Percentiles rank a stretch among this genome's conserved stretches.
Conservation (phyloP, 2,888 invertebrate species). For the Cryptus viduatorius region DNA sequence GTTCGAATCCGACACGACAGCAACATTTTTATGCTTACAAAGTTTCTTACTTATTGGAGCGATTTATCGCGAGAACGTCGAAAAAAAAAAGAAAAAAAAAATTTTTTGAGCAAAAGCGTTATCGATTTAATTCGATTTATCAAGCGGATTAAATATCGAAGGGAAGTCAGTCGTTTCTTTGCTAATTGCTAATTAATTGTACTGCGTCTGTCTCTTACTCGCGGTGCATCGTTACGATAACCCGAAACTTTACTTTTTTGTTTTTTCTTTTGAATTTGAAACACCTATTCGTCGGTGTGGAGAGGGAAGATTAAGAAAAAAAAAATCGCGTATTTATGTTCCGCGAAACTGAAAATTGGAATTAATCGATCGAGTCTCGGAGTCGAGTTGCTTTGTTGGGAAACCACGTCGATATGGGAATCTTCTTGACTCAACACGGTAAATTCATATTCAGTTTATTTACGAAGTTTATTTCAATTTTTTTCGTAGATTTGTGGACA, state of each 20-base stretch:
- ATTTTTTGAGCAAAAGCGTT: not conserved
- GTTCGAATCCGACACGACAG: constrained; percentile 30
- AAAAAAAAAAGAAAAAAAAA: not conserved
- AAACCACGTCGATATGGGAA: constrained; percentile 15
- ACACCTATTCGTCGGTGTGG: not conserved
- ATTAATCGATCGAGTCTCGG: constrained; percentile 1
- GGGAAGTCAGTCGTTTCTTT: constrained; percentile 1
- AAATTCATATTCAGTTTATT: not conserved
- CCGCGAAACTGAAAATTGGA: not conserved
- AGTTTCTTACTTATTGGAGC: not conserved
- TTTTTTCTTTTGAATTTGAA: not conserved
- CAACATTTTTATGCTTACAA: not conserved
- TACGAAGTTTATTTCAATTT: not conserved
- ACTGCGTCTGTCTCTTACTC: not conserved
- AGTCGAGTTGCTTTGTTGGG: not conserved
- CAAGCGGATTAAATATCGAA: not conserved
- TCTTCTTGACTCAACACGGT: constrained; percentile 7
- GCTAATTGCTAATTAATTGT: constrained; percentile 27
- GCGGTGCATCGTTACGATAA: constrained; percentile 5
- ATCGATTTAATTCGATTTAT: not conserved
- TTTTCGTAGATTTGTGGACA: constrained; percentile 20
- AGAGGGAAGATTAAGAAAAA: not conserved
- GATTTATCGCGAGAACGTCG: not conserved
- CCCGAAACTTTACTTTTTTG: not conserved
- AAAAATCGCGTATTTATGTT: not conserved